Evolutionary conservation across 1,140 invertebrate species (phyloP), one percentile per base, ranked within the genome.

Genomic region (Atopsyche davidsoni): DNA sequence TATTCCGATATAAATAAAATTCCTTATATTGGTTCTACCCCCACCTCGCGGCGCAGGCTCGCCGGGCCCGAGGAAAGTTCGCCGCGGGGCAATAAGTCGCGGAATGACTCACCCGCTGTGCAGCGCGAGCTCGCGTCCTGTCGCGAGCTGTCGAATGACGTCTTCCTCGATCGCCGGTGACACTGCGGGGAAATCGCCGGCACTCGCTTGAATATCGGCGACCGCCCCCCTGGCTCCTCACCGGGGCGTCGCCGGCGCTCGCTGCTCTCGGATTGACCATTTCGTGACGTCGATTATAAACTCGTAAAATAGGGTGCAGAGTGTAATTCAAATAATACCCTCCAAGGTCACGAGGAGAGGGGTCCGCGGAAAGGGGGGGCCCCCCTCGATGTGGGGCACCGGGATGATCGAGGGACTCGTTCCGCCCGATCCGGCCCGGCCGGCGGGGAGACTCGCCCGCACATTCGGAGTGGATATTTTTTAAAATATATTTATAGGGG

Each of bases 371-470:
- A 18, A 17, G 14, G 22, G 19, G 43, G 19, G 43, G 35, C 35
- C 35, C 25, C 19, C 25, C 35, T 45, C 35, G 43, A 45, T 45
- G 43, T 45, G 43, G 43, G 43, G 43, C 43, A 45, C 43, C 35
- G 43, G 35, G 35, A 45, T 32, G 24, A 40, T 13, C n/a, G 43
- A 25, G 21, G 23, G 19, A 23, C 4, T n/a, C 25, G 22, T 41
- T n/a, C 42, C 24, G 24, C 7, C n/a, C 28, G 43, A 9, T 13
- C 21, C 14, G 4, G 22, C 6, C 22, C 23, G 18, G 41, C 16
- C 11, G 38, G 17, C 22, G 25, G 13, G 22, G 23, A 13, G 16
- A 28, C 23, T 10, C 41, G 11, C 41, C 35, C 18, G 38, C n/a
- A 10, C 38, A 19, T 2, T n/a, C n/a, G n/a, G n/a, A n/a, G n/a